Evolutionary conservation across 2,888 invertebrate genomes (phyloP), one percentile per base, ranked within the genome.

Genomic region (Rapana venosa): DNA sequence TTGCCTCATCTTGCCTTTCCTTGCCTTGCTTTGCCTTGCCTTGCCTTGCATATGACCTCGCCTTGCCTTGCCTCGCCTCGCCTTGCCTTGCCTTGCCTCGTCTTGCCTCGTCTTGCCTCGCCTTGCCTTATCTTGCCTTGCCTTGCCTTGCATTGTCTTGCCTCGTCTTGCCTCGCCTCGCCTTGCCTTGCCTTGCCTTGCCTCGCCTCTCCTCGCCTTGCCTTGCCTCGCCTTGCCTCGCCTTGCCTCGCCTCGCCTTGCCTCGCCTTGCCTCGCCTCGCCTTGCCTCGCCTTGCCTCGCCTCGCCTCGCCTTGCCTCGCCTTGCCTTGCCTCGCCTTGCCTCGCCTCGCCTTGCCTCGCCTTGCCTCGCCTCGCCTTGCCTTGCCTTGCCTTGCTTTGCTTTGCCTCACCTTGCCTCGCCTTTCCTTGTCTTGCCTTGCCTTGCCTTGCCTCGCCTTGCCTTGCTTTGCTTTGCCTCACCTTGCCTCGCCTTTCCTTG

Each of bases 371-470:
- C 77, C 77, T 77, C 15, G 58, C 58, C 58, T 58, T 58, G 22
- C 66, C 13, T 66, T 22, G 66, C 66, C 66, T 22, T 20, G 66
- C 58, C 58, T 58, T 89, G 87, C 77, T 61, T 89, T 90, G 85
- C 84, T 89, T 89, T 91, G 91, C 66, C 85, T 36, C 83, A 87
- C 85, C 87, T 89, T 91, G 89, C 32, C 88, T 79, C 32, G 79
- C 79, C 79, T 79, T 79, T 30, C 32, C 79, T 79, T 79, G 79
- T 8, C 79, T 79, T 79, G 79, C 79, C 79, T 79, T 79, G 79
- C 30, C 79, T 79, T 79, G 79, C 32, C 81, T 77, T n/a, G 84
- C 58, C 84, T 84, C n/a, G 84, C 58, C 84, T 84, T 8, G 84
- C 58, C 84, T 58, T n/a, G 56, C 58, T n/a, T 84, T 22, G 84